Evolutionary conservation across 2,797 vertebrate genomes (phyloP).

Genomic region (Etheostoma nigrum): DNA sequence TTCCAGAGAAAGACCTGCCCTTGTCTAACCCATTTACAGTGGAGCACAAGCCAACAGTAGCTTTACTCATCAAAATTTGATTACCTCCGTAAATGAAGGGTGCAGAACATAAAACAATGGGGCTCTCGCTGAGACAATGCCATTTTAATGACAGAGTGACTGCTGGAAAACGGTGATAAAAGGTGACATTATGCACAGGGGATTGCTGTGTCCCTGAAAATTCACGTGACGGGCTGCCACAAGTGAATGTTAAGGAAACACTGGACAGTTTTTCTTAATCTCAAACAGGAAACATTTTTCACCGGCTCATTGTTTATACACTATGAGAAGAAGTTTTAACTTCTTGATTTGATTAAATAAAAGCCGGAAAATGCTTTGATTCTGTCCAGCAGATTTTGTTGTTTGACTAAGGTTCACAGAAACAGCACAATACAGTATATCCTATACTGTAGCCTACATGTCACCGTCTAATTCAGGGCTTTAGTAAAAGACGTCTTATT

Average conservation of each 20-base stretch:
- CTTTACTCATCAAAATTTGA: conserved; percentile 18
- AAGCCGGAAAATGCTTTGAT: conserved; percentile 1
- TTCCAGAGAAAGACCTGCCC: neutral
- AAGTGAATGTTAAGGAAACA: conserved; percentile 21
- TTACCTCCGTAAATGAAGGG: conserved; percentile 30
- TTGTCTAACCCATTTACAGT: neutral
- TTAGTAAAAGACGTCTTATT: neutral
- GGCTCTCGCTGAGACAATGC: conserved; percentile 32
- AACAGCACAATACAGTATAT: neutral
- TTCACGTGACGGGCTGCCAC: conserved; percentile 1
- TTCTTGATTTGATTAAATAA: conserved; percentile 6
- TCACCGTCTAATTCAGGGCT: neutral
- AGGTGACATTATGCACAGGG: conserved; percentile 21
- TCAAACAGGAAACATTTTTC: conserved; percentile 18
- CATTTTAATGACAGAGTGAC: conserved; percentile 18
- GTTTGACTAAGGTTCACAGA: conserved; percentile 12
- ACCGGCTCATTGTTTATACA: conserved; percentile 12
- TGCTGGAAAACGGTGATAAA: conserved; percentile 36
- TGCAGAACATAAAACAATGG: conserved; percentile 45
- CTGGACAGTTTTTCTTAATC: neutral
- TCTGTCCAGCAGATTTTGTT: neutral
- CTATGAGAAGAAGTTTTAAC: neutral
- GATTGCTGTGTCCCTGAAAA: conserved; percentile 24
- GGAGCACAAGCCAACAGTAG: conserved; percentile 3
- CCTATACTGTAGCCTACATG: neutral